phyloP scores from a whole-genome alignment of 2,888 invertebrate species.

The Aspidapion aeneum region DNA sequence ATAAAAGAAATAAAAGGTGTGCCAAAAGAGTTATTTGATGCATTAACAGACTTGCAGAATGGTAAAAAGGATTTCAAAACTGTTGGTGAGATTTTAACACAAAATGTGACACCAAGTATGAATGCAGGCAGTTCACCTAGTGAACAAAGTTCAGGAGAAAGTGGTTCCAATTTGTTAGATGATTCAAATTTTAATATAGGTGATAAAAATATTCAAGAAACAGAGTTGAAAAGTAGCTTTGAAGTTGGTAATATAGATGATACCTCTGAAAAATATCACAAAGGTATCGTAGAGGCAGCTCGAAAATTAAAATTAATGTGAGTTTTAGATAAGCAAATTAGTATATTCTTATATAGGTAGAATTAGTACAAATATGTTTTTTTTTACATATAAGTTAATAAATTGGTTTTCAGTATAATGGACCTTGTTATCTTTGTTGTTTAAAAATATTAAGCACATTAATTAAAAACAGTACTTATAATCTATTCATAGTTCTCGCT shows the following conservation, averaged over 20 bases:
- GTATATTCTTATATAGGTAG: too few relatives aligned
- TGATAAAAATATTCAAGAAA: constrained; percentile 49
- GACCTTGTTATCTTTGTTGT: not conserved
- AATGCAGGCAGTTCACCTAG: not conserved
- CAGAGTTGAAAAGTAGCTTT: constrained; percentile 56
- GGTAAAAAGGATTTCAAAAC: not conserved
- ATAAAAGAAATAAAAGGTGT: not conserved
- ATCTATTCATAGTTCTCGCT: constrained; percentile 35
- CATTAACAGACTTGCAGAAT: not conserved
- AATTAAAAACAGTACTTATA: not conserved
- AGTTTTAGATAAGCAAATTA: too few relatives aligned
- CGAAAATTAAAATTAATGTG: constrained; percentile 34
- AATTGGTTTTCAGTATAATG: not conserved
- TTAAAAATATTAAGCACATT: not conserved
- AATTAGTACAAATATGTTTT: too few relatives aligned
- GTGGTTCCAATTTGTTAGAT: not conserved
- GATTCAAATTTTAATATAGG: too few relatives aligned
- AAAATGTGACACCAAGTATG: not conserved
- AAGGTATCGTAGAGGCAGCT: constrained; percentile 58
- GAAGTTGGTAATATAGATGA: constrained; percentile 55
- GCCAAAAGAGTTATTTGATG: not conserved
- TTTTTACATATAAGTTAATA: not conserved
- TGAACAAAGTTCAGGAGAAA: not conserved
- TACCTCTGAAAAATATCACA: constrained; percentile 56
- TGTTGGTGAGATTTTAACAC: not conserved